Percentiles rank a stretch among this genome's conserved stretches.
Evolutionary conservation across 2,113 vertebrate species (phyloP).

Genomic region (Melospiza georgiana): DNA sequence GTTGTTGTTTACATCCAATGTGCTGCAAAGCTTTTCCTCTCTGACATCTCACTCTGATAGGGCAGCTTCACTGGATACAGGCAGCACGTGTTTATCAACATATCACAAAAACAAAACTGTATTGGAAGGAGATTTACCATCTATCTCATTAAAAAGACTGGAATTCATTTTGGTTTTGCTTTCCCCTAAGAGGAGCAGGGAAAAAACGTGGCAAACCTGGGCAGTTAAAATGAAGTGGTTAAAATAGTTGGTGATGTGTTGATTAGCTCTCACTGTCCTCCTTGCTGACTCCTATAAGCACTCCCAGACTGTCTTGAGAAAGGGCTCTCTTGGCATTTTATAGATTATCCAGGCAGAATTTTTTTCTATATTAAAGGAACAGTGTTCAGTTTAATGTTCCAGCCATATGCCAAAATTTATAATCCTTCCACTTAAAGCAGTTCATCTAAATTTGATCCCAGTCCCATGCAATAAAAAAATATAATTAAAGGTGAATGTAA

Average conservation of each 20-base stretch:
- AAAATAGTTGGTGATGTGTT: background rate
- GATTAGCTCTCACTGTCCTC: background rate
- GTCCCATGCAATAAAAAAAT: background rate
- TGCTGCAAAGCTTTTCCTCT: background rate
- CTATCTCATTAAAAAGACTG: background rate
- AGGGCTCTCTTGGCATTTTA: background rate
- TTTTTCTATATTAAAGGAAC: background rate
- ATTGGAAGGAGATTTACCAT: background rate
- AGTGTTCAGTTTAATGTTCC: background rate
- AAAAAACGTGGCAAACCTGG: background rate
- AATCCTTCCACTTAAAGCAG: background rate
- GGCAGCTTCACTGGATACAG: background rate
- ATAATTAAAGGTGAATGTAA: constrained; percentile 33
- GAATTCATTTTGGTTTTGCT: background rate
- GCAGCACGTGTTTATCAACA: background rate
- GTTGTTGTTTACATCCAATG: background rate
- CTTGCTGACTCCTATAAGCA: background rate
- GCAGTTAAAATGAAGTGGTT: background rate
- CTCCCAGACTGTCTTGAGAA: background rate
- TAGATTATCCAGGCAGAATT: background rate
- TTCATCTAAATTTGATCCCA: constrained; percentile 11
- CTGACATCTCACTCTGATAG: background rate
- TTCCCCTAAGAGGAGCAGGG: background rate
- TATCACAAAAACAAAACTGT: background rate
- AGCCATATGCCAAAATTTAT: background rate